phyloP scores from a whole-genome alignment of 2,888 invertebrate species.

The Myopa tessellatipennis region DNA sequence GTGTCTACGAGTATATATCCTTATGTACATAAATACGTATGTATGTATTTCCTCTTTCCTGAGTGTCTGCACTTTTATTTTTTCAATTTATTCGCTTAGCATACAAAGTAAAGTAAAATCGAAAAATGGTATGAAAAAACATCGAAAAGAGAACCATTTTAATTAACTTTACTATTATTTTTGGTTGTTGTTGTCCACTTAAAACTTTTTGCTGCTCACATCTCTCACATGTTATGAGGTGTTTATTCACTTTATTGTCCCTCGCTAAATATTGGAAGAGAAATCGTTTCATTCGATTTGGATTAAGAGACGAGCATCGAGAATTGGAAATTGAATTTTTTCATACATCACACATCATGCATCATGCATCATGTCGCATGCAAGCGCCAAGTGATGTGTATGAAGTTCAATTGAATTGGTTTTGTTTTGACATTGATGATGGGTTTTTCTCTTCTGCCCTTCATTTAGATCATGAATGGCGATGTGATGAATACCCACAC shows the following conservation, averaged over 20 bases:
- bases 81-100: constrained; percentile 5
- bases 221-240: not conserved
- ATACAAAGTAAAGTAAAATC: not conserved
- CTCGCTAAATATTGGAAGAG: not conserved
- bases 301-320: not conserved
- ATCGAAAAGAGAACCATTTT: not conserved
- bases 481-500: no score
- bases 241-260: not conserved
- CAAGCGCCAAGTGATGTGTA: not conserved
- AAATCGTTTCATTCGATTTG: not conserved
- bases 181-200: not conserved
- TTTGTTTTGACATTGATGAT: not conserved
- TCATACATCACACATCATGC: not conserved
- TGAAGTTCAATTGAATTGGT: constrained; percentile 1
- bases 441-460: no score
- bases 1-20: not conserved
- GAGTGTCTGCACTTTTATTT: not conserved
- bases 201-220: not conserved
- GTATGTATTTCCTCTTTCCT: not conserved
- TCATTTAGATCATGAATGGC: no score
- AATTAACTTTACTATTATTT: constrained; percentile 20
- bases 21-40: not conserved
- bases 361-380: not conserved
- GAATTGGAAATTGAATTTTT: constrained; percentile 3
- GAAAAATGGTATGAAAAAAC: not conserved